These are phyloP conservation scores for Tubulanus polymorphus DNA, from an alignment of 2,888 invertebrate genomes.

Conservation along the genomic window DNA sequence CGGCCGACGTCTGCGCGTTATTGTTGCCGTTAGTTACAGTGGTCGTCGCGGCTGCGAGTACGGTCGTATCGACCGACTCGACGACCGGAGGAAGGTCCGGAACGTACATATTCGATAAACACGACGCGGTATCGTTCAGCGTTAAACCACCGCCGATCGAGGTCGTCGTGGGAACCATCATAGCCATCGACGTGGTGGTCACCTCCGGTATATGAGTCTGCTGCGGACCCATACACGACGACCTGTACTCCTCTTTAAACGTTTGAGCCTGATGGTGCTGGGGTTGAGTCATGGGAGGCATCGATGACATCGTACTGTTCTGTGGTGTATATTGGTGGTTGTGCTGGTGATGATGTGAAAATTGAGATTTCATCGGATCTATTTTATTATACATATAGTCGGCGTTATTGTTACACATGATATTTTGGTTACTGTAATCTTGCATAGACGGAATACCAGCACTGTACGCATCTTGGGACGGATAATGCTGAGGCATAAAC, in stretches of 20 bases:
- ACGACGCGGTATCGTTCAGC: background rate
- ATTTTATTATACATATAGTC: slow-evolving; percentile 1
- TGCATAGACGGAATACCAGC: background rate
- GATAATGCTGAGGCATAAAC: background rate
- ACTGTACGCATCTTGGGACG: background rate
- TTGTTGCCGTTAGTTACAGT: no score
- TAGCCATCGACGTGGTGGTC: background rate
- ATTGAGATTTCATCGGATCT: background rate
- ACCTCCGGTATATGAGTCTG: background rate
- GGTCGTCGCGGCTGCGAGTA: background rate
- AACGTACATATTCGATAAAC: background rate
- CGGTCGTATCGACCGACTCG: background rate
- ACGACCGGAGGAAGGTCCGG: background rate
- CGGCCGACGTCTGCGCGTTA: no score
- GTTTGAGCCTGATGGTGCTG: background rate
- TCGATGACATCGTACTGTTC: background rate
- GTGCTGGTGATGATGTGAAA: background rate
- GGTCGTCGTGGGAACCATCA: background rate
- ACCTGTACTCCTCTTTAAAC: slow-evolving; percentile 1
- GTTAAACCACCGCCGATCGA: no score
- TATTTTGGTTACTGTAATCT: slow-evolving; percentile 7
- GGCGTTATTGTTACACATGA: slow-evolving; percentile 5
- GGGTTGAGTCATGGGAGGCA: background rate
- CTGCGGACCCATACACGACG: background rate
- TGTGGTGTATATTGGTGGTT: background rate